Conservation (phyloP, 2,888 invertebrate species). For the Molorchus minor region DNA sequence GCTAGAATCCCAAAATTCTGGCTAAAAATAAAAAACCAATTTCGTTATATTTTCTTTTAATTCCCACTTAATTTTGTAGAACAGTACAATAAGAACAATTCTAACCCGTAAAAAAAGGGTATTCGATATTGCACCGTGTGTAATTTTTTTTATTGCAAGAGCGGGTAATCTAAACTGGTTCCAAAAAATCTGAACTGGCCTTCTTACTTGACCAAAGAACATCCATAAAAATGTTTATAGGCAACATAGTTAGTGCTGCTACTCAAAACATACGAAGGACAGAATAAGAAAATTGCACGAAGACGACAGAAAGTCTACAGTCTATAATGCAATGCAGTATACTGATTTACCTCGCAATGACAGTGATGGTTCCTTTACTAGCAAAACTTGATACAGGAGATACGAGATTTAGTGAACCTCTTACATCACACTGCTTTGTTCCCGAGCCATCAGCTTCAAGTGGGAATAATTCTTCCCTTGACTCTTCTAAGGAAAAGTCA, state of each 20-base stretch:
- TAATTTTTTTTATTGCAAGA: not conserved
- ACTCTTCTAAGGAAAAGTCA: not conserved
- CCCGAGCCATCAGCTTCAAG: not conserved
- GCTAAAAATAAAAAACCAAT: too few species aligned
- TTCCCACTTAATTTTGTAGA: too few species aligned
- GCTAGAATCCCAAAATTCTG: too few species aligned
- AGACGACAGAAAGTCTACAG: not conserved
- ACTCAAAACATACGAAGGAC: not conserved
- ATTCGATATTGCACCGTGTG: not conserved
- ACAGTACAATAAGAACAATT: too few species aligned
- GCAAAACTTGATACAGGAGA: not conserved
- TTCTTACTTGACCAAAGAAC: not conserved
- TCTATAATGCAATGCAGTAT: not conserved
- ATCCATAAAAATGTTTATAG: not conserved
- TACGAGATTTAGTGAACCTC: not conserved
- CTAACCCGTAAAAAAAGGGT: too few species aligned
- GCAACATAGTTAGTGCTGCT: not conserved
- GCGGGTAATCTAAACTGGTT: not conserved
- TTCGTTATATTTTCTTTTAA: too few species aligned
- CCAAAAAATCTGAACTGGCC: not conserved
- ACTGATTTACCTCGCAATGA: not conserved
- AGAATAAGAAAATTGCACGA: not conserved
- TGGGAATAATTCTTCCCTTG: not conserved
- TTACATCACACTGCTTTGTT: not conserved
- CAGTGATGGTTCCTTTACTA: not conserved